Percentiles rank a stretch among this genome's conserved stretches.
Conservation (phyloP, 1,140 invertebrate species). For the Bicyclus anynana region DNA sequence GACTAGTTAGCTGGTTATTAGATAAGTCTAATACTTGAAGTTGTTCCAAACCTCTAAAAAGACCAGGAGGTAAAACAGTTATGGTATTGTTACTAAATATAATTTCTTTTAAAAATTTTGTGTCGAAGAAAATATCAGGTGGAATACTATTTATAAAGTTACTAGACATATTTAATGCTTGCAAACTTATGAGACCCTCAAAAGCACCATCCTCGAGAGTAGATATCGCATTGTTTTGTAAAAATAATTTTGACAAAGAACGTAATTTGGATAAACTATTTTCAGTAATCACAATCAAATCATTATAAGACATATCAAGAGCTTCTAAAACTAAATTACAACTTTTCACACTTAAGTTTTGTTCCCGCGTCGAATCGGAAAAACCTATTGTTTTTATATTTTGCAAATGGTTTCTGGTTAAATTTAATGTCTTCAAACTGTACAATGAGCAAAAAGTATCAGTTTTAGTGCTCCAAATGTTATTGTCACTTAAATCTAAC, state of each 20-base stretch:
- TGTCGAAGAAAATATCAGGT: constrained; percentile 84
- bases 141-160: constrained; percentile 86
- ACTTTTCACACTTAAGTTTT: constrained; percentile 74
- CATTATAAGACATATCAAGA: constrained; percentile 86
- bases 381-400: constrained; percentile 85
- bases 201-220: constrained; percentile 85
- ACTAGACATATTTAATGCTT: constrained; percentile 86
- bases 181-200: constrained; percentile 81
- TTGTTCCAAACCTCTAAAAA: constrained; percentile 86
- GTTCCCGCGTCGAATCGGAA: constrained; percentile 78
- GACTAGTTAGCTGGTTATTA: constrained; percentile 86
- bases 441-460: constrained; percentile 86
- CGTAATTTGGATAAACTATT: constrained; percentile 83
- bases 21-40: constrained; percentile 88
- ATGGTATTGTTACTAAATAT: constrained; percentile 90
- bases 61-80: constrained; percentile 84
- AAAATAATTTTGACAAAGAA: constrained; percentile 80
- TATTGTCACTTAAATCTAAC: constrained; percentile 88
- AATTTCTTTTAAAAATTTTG: constrained; percentile 82
- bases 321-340: constrained; percentile 82
- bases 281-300: constrained; percentile 82
- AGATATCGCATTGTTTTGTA: constrained; percentile 86
- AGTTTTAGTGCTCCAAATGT: constrained; percentile 86
- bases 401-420: constrained; percentile 88
- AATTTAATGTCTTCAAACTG: constrained; percentile 83